Percentiles rank a stretch among this genome's conserved stretches.
phyloP scores from a whole-genome alignment of 2,888 invertebrate species.

The Schrankia costaestrigalis region DNA sequence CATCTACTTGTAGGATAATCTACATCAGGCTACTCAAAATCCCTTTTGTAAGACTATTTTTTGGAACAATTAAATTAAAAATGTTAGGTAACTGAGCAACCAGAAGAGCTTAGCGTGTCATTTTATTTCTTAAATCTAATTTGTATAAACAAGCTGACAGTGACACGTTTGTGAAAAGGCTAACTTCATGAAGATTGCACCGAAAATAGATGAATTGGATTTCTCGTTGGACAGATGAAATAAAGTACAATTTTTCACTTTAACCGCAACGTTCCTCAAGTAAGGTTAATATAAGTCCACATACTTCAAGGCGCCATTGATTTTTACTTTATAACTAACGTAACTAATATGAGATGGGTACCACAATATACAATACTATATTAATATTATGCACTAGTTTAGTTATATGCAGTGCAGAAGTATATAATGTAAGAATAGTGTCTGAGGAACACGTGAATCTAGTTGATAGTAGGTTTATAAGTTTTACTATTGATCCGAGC shows the following conservation, averaged over 20 bases:
- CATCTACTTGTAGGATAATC: no score
- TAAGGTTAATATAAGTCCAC: slow-evolving; percentile 33
- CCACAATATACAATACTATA: slow-evolving; percentile 11
- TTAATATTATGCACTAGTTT: slow-evolving; percentile 16
- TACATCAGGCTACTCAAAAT: no score
- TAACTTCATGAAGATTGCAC: no score
- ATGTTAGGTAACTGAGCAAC: no score
- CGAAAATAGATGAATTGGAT: no score
- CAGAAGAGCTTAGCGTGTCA: no score
- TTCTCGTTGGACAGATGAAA: background rate
- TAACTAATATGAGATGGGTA: slow-evolving; percentile 19
- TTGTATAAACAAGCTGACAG: no score
- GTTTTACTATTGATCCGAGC: slow-evolving; percentile 86
- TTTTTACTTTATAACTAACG: slow-evolving; percentile 5
- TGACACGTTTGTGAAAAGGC: no score
- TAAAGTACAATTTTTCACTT: slow-evolving; percentile 13
- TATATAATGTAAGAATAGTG: slow-evolving; percentile 79
- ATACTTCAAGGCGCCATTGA: background rate
- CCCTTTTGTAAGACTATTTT: no score
- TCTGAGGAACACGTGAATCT: slow-evolving; percentile 82
- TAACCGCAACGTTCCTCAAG: slow-evolving; percentile 34
- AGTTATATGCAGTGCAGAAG: slow-evolving; percentile 46
- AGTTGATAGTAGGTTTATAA: slow-evolving; percentile 86
- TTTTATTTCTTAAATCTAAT: no score
- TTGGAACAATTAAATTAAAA: no score